phyloP scores from a whole-genome alignment of 2,113 vertebrate species.

The Callaeas wilsoni region DNA sequence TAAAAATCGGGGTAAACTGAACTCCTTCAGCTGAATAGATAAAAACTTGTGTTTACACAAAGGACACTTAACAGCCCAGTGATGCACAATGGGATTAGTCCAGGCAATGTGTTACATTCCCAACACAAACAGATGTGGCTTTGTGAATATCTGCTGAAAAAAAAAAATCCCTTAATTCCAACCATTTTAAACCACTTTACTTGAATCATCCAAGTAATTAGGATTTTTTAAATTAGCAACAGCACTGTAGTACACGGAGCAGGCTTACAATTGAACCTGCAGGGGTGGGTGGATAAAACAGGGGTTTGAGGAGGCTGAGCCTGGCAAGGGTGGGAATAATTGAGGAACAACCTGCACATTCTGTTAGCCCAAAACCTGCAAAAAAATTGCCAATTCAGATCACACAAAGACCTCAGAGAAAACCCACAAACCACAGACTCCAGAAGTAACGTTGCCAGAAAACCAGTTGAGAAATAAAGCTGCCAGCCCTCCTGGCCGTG shows the following conservation, averaged over 20 bases:
- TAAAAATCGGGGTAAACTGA: not conserved
- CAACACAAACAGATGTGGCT: rapidly evolving
- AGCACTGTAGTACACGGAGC: not conserved
- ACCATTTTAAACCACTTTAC: not conserved
- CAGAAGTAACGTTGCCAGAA: not conserved
- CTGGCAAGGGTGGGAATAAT: not conserved
- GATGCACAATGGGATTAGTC: rapidly evolving
- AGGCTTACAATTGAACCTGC: not conserved
- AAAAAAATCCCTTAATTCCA: not conserved
- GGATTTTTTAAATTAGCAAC: not conserved
- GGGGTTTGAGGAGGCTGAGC: rapidly evolving
- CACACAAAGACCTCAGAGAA: not conserved
- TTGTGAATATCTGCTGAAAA: not conserved
- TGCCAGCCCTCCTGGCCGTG: not conserved
- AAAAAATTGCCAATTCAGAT: rapidly evolving
- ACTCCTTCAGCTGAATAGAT: not conserved
- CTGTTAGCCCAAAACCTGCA: not conserved
- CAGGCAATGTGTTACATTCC: not conserved
- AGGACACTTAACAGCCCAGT: not conserved
- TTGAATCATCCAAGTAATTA: not conserved
- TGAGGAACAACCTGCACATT: not conserved
- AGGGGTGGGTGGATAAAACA: rapidly evolving
- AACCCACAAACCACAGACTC: not conserved
- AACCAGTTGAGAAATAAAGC: rapidly evolving
- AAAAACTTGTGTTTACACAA: not conserved